Evolutionary conservation across 1,140 invertebrate species (phyloP).

Genomic region (Hyles vespertilio): DNA sequence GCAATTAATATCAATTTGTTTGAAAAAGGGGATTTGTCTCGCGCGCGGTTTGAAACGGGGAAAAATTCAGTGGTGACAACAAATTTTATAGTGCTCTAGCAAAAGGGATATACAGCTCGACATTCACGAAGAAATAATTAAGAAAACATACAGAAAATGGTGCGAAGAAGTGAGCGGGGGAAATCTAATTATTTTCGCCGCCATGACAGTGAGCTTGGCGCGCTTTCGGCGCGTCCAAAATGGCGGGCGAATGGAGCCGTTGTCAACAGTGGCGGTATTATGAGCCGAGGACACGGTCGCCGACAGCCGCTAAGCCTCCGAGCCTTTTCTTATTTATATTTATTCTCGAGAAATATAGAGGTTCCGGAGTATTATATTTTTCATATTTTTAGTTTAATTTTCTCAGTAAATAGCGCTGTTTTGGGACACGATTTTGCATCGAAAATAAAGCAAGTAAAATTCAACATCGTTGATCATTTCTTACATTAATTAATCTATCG

Average conservation of each 20-base stretch:
- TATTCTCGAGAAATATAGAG: slow-evolving; percentile 48
- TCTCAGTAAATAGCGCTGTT: too few species aligned
- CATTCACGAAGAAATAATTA: slow-evolving; percentile 54
- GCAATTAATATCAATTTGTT: slow-evolving; percentile 73
- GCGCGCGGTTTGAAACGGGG: not conserved
- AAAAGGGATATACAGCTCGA: slow-evolving; percentile 29
- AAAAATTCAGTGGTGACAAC: slow-evolving; percentile 18
- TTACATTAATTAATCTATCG: too few species aligned
- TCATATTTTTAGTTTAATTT: slow-evolving; percentile 37
- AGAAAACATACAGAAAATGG: slow-evolving; percentile 64
- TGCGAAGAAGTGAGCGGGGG: slow-evolving; percentile 45
- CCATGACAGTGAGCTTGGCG: slow-evolving; percentile 59
- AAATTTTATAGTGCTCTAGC: slow-evolving; percentile 9
- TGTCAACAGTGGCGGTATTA: slow-evolving; percentile 60
- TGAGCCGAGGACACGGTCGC: slow-evolving; percentile 50
- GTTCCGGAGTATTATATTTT: slow-evolving; percentile 42
- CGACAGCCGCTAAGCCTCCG: slow-evolving; percentile 61
- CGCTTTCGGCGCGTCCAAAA: slow-evolving; percentile 56
- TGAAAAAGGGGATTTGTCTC: slow-evolving; percentile 10
- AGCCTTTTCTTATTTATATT: slow-evolving; percentile 57
- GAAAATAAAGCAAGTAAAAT: too few species aligned
- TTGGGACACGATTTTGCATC: too few species aligned
- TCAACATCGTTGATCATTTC: too few species aligned
- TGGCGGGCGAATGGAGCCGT: slow-evolving; percentile 45
- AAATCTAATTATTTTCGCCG: slow-evolving; percentile 70